phyloP scores from a whole-genome alignment of 2,113 vertebrate genomes.

The Triplophysa rosa region DNA sequence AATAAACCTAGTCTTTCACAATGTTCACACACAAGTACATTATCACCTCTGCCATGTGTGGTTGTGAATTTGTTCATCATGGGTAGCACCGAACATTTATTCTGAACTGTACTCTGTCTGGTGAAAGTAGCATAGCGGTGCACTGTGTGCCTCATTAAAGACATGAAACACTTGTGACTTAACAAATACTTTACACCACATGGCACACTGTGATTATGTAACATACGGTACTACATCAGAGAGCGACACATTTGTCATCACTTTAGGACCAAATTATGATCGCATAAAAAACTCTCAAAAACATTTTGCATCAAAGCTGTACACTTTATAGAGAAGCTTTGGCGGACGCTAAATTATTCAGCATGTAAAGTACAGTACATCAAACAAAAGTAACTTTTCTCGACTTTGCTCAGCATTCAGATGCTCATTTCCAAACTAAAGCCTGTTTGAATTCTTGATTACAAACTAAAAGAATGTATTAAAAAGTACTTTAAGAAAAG shows the following conservation, averaged over 20 bases:
- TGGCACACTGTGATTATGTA: not conserved
- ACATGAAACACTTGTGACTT: slow-evolving; percentile 10
- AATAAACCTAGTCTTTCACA: slow-evolving; percentile 32
- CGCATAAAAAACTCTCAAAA: not conserved
- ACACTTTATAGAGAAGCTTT: not conserved
- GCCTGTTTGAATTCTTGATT: not conserved
- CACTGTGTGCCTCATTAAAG: not conserved
- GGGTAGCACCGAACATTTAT: slow-evolving; percentile 8
- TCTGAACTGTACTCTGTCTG: not conserved
- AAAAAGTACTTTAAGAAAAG: too few relatives aligned
- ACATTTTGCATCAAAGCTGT: not conserved
- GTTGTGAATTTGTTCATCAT: not conserved
- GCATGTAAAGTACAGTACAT: not conserved
- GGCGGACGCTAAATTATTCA: not conserved
- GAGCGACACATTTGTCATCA: not conserved
- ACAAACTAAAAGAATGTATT: too few relatives aligned
- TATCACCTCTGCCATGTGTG: slow-evolving; percentile 18
- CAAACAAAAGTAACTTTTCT: not conserved
- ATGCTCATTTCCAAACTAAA: not conserved
- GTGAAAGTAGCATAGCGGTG: not conserved
- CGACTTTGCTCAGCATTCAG: not conserved
- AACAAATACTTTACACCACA: not conserved
- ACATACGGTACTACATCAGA: not conserved
- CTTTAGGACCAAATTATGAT: not conserved
- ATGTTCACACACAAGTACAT: slow-evolving; percentile 22